Conservation (phyloP, 2,888 invertebrate genomes). For the Mesorhabditis spiculigera region DNA sequence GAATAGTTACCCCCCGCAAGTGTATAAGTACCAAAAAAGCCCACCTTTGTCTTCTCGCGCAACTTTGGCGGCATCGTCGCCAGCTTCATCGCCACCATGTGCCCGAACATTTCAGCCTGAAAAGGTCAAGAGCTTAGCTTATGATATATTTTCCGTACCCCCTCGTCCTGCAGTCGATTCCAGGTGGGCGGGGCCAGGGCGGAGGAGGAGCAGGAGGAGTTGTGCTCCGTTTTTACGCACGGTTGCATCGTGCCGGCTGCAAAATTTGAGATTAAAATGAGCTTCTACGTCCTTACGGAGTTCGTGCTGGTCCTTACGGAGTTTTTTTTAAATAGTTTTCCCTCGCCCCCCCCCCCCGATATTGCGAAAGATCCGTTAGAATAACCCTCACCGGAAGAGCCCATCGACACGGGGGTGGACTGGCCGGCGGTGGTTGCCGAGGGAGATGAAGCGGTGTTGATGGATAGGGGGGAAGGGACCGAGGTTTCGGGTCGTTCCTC, state of each 20-base stretch:
- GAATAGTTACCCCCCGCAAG: too few relatives aligned
- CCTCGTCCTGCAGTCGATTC: neutral
- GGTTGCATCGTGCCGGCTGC: too few relatives aligned
- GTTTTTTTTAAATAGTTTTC: too few relatives aligned
- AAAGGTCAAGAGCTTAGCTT: neutral
- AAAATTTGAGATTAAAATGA: too few relatives aligned
- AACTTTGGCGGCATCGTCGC: constrained; percentile 1
- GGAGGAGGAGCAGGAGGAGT: neutral
- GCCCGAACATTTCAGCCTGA: constrained; percentile 5
- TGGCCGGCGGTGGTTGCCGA: neutral
- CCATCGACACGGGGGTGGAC: neutral
- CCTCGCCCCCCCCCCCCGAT: too few relatives aligned
- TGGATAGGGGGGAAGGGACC: neutral
- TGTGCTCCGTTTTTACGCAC: too few relatives aligned
- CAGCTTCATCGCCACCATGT: neutral
- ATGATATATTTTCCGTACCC: neutral
- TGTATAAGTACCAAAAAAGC: too few relatives aligned
- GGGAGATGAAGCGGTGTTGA: constrained; percentile 2
- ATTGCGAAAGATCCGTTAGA: neutral
- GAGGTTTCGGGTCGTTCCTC: neutral
- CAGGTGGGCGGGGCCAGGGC: neutral
- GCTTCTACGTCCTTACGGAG: too few relatives aligned
- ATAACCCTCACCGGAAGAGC: neutral
- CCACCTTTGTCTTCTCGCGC: neutral
- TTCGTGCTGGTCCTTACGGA: too few relatives aligned